Evolutionary conservation across 2,888 invertebrate species (phyloP).

Genomic region (Zhuqinia jingwanae): DNA sequence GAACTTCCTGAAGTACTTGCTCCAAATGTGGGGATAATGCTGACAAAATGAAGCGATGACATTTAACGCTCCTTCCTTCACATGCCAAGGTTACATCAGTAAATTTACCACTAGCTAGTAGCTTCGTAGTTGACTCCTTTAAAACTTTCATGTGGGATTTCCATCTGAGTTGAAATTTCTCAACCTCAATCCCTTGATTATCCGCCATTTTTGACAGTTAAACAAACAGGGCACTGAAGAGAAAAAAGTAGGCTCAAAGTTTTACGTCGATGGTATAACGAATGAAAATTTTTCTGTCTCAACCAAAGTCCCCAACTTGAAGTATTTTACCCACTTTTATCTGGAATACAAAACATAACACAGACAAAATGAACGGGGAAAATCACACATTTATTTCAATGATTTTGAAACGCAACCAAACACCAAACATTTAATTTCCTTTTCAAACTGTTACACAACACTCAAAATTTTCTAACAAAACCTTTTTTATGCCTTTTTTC

Average conservation of each 20-base stretch:
- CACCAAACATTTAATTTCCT: too few relatives aligned
- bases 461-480: too few relatives aligned
- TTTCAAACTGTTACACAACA: too few relatives aligned
- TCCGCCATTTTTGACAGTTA: background rate
- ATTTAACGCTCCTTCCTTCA: conserved; percentile 91
- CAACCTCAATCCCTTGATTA: too few relatives aligned
- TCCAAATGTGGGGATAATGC: conserved; percentile 93
- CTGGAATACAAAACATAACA: too few relatives aligned
- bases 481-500: too few relatives aligned
- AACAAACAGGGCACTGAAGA: background rate
- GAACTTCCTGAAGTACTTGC: conserved; percentile 86
- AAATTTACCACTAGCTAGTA: conserved; percentile 83
- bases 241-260: background rate
- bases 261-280: background rate
- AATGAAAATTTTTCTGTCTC: background rate
- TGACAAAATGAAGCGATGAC: conserved; percentile 88
- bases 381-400: too few relatives aligned
- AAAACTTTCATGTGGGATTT: background rate
- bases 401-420: too few relatives aligned
- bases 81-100: conserved; percentile 94
- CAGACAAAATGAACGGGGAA: too few relatives aligned
- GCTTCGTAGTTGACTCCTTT: conserved; percentile 80
- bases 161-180: background rate
- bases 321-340: too few relatives aligned
- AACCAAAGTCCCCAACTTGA: background rate